Percentiles rank a stretch among this genome's conserved stretches.
phyloP scores from a whole-genome alignment of 2,888 invertebrate species.

The Epistrophe grossulariae region DNA sequence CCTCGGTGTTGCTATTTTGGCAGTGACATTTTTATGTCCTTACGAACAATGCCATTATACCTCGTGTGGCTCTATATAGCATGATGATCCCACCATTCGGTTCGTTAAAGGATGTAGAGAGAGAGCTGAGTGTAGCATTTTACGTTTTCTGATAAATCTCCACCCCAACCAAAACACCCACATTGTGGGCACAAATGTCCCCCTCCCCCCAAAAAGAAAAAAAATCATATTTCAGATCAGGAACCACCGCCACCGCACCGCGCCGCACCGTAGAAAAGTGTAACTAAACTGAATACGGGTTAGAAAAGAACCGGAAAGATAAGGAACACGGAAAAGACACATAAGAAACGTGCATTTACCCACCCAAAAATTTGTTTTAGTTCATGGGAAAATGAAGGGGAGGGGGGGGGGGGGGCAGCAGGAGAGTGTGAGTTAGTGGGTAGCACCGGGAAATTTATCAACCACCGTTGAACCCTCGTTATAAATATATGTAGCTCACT shows the following conservation, averaged over 20 bases:
- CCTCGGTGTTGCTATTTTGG: constrained; percentile 27
- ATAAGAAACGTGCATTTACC: constrained; percentile 40
- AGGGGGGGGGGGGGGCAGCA: not conserved
- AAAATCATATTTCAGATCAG: constrained; percentile 37
- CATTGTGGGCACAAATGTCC: constrained; percentile 34
- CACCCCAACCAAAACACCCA: not conserved
- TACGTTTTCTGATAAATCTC: constrained; percentile 22
- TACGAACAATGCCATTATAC: constrained; percentile 61
- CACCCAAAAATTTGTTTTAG: constrained; percentile 6
- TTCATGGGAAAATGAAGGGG: not conserved
- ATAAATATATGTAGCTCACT: constrained; percentile 41
- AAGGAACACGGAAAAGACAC: constrained; percentile 35
- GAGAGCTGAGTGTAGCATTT: constrained; percentile 7
- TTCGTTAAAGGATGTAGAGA: constrained; percentile 20
- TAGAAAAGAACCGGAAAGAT: constrained; percentile 33
- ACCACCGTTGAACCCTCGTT: constrained; percentile 38
- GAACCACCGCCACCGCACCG: too few species aligned
- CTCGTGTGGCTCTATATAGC: constrained; percentile 32
- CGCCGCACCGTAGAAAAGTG: constrained; percentile 12
- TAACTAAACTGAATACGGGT: constrained; percentile 16
- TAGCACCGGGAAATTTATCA: constrained; percentile 40
- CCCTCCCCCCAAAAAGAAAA: not conserved
- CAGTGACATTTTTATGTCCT: constrained; percentile 66
- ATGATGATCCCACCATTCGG: constrained; percentile 25
- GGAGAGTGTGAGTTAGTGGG: not conserved